These are phyloP conservation scores for Nothocercus nigrocapillus DNA, from an alignment of 2,113 vertebrate genomes.

Conservation along the genomic window DNA sequence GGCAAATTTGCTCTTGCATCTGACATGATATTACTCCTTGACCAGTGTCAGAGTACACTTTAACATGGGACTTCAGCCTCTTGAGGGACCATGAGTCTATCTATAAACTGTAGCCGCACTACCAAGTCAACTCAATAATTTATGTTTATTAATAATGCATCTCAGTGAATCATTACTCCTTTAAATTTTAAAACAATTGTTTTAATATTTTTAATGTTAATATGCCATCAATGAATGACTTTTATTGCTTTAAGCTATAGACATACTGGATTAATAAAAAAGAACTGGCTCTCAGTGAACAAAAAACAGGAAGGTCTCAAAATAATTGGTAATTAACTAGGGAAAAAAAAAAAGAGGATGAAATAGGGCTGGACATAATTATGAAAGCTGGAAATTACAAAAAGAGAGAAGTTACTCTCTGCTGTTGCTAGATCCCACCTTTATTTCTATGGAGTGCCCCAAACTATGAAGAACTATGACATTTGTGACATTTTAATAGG, in stretches of 20 bases:
- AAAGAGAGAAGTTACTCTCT: background rate
- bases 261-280: background rate
- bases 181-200: conserved; percentile 61
- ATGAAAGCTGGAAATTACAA: background rate
- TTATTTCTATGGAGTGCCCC: background rate
- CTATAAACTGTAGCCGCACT: conserved; percentile 21
- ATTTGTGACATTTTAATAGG: background rate
- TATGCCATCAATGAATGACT: background rate
- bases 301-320: background rate
- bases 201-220: conserved; percentile 43
- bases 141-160: conserved; percentile 67
- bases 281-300: background rate
- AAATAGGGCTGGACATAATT: background rate
- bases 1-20: background rate
- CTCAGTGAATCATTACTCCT: conserved; percentile 35
- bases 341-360: background rate
- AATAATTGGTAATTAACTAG: background rate
- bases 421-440: background rate
- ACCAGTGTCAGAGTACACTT: conserved; percentile 37
- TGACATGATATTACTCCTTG: background rate
- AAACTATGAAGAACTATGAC: background rate
- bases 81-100: background rate
- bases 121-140: conserved; percentile 50
- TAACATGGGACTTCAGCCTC: background rate
- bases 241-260: conserved; percentile 31